Evolutionary conservation across 2,888 invertebrate genomes (phyloP).

Genomic region (Petrolisthes manimaculis): DNA sequence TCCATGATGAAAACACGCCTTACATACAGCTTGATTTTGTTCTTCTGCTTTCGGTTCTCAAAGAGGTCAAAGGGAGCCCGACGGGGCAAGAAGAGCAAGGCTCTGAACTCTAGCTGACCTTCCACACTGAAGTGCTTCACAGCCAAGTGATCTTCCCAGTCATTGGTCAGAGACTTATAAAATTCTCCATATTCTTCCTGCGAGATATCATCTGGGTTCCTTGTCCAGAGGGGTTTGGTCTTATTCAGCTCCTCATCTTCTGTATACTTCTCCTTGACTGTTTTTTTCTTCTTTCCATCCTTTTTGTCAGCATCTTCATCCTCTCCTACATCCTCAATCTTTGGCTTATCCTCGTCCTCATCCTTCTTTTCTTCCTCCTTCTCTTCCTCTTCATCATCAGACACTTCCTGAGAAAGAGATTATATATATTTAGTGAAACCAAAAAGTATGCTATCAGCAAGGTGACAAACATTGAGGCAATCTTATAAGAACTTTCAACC

Average conservation of each 20-base stretch:
- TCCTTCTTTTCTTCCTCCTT: constrained; percentile 46
- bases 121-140: constrained; percentile 96
- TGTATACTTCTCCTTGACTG: constrained; percentile 63
- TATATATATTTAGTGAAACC: no score
- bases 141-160: constrained; percentile 97
- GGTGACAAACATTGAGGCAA: no score
- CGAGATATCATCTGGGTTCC: constrained; percentile 96
- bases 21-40: constrained; percentile 98
- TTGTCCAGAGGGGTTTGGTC: constrained; percentile 97
- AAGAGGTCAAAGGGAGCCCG: constrained; percentile 97
- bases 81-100: constrained; percentile 90
- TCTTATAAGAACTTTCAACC: no score
- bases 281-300: constrained; percentile 62
- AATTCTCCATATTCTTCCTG: constrained; percentile 98
- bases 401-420: constrained; percentile 44
- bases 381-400: constrained; percentile 59
- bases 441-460: no score
- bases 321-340: constrained; percentile 63
- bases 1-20: constrained; percentile 99
- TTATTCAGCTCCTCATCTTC: constrained; percentile 80
- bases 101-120: constrained; percentile 94
- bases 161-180: constrained; percentile 96
- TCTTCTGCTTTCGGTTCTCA: constrained; percentile 97
- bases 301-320: constrained; percentile 57
- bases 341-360: constrained; percentile 52